These are phyloP conservation scores for Coryphaenoides rupestris DNA, from an alignment of 2,113 vertebrate species.

Conservation along the genomic window DNA sequence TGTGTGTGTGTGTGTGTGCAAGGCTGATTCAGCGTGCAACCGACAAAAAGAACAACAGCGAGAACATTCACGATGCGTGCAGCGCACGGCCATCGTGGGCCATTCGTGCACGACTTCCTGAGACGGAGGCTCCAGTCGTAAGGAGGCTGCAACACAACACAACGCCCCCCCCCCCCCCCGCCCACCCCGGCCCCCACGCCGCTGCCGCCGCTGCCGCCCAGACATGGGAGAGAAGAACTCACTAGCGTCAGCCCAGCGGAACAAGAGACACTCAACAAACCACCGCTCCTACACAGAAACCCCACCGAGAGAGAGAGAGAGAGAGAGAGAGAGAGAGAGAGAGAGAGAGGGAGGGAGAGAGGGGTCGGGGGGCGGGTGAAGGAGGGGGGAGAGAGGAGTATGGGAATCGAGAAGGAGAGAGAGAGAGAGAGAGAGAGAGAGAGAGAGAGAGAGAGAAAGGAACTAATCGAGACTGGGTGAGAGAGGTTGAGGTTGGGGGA, in stretches of 20 bases:
- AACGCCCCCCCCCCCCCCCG: conserved; percentile 33
- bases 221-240: conserved; percentile 60
- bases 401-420: conserved; percentile 7
- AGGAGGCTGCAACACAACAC: conserved; percentile 35
- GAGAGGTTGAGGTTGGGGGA: no score
- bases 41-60: no score
- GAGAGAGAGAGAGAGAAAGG: no score
- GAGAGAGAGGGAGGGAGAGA: background rate
- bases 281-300: background rate
- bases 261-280: conserved; percentile 15
- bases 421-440: background rate
- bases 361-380: no score
- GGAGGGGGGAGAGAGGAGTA: conserved; percentile 29
- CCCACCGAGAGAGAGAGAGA: background rate
- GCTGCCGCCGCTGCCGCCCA: conserved; percentile 56
- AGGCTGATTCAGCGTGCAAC: no score
- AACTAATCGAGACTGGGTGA: no score
- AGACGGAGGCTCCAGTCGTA: conserved; percentile 14
- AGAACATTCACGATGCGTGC: no score
- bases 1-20: no score
- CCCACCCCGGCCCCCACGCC: no score
- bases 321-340: background rate
- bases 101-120: conserved; percentile 46
- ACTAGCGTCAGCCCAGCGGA: conserved; percentile 26
- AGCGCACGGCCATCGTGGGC: no score